Base-by-base conservation (phyloP, 2,113 vertebrate genomes). In the Amazona guildingii region DNA sequence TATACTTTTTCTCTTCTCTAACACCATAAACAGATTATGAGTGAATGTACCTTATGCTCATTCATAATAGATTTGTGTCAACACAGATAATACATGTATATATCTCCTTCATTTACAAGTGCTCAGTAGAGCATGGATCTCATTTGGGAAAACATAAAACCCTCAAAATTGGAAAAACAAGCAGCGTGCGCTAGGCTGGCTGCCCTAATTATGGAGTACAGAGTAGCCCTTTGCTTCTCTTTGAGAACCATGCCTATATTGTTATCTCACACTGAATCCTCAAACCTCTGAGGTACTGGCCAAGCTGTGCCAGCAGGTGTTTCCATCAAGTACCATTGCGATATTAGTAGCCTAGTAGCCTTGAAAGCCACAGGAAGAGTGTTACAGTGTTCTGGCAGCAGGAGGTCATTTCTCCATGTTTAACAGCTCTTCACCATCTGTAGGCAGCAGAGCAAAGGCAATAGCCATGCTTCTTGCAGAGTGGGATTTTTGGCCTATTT, bases 51-150 rank as follows among this genome's bases (percentile, higher is more conserved):
- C 59, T 94, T 84, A 28, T 41, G 37, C 27, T 64, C 85, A 82
- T 72, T 90, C 89, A 62, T 54, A 92, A 79, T 57, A 66, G 66
- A 89, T 88, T 84, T 78, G 49, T 93, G 92, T 84, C 86, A 73
- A 20, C 39, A 49, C 39, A 76, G 66, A 79, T 68, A 84, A 46
- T 63, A 54, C 28, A 2, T 28, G 25, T 44, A 19, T 75, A 1
- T 29, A 80, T 84, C 81, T 76, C 62, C 69, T 67, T 94, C 66
- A 39, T 82, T 88, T 79, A 19, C 31, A 49, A 87, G 57, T 5
- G 14, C 66, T 82, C 51, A 66, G 8, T 6, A 76, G 49, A 92
- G n/a, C 86, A 23, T 23, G 62, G 70, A 49, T 69, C 44, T 87
- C 52, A 19, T 93, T 76, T 82, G 52, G 66, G 62, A 49, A 69